Conservation (phyloP, 2,797 vertebrate species). For the Spatula versicolor region DNA sequence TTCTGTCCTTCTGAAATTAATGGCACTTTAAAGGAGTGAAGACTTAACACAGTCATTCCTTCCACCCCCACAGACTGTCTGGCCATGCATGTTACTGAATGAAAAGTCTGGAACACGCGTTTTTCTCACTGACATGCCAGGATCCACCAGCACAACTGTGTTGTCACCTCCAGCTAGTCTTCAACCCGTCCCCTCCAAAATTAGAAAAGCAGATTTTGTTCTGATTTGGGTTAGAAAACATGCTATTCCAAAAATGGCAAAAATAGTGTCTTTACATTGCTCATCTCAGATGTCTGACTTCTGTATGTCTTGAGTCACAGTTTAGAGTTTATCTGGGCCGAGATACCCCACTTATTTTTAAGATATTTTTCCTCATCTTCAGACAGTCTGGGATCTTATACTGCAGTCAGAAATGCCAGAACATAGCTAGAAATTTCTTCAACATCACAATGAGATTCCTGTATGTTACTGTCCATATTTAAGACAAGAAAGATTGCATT, state of each 20-base stretch:
- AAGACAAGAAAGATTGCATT: neutral
- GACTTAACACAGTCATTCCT: neutral
- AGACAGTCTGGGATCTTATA: neutral
- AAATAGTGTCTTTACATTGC: neutral
- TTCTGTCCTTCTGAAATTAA: neutral
- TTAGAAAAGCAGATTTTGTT: neutral
- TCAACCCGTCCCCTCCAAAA: neutral
- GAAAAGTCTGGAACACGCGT: neutral
- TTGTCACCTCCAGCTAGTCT: neutral
- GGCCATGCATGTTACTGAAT: neutral
- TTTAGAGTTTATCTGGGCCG: neutral
- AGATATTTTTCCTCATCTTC: neutral
- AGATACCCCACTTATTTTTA: neutral
- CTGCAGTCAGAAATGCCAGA: neutral
- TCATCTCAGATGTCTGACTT: neutral
- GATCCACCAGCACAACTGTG: neutral
- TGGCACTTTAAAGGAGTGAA: neutral
- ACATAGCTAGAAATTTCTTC: neutral
- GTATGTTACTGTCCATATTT: neutral
- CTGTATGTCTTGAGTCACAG: neutral
- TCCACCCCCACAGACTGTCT: neutral
- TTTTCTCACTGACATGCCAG: neutral
- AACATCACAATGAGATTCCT: neutral
- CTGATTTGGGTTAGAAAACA: neutral
- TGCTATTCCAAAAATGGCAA: neutral